These are phyloP conservation scores for Pygoscelis antarcticus DNA, from an alignment of 2,113 vertebrate species.

Conservation along the genomic window DNA sequence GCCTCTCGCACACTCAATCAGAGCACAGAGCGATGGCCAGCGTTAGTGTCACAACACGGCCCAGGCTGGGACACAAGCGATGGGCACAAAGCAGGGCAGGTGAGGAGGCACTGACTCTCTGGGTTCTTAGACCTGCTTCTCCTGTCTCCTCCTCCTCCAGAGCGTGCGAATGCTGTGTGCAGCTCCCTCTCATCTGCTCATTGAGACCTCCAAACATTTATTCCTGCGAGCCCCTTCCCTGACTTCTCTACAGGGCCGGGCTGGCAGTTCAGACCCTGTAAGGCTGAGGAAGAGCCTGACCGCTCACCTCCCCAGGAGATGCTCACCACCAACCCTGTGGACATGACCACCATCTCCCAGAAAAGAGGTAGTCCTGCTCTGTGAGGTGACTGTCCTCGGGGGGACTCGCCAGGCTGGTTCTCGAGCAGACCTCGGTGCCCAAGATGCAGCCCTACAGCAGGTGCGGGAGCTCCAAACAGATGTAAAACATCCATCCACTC, in stretches of 20 bases:
- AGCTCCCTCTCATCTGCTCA: background rate
- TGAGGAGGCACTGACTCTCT: background rate
- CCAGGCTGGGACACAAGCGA: accelerated
- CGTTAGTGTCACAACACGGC: accelerated
- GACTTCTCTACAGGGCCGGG: background rate
- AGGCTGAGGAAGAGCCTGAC: background rate
- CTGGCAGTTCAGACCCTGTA: background rate
- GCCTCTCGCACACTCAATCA: accelerated
- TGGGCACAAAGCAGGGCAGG: background rate
- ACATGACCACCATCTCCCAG: background rate
- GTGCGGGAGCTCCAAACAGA: background rate
- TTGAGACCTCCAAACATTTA: background rate
- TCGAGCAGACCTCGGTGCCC: background rate
- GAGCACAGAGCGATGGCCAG: background rate
- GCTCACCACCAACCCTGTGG: background rate
- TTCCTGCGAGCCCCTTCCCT: background rate
- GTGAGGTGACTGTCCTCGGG: background rate
- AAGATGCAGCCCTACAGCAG: background rate
- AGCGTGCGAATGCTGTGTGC: accelerated
- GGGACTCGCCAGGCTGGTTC: accelerated
- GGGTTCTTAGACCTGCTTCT: background rate
- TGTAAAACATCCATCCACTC: background rate
- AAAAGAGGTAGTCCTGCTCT: background rate
- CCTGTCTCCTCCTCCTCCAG: background rate
- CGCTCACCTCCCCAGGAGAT: background rate